Evolutionary conservation across 1,140 invertebrate species (phyloP), one percentile per base, ranked within the genome.

Genomic region (Choristoneura fumiferana): DNA sequence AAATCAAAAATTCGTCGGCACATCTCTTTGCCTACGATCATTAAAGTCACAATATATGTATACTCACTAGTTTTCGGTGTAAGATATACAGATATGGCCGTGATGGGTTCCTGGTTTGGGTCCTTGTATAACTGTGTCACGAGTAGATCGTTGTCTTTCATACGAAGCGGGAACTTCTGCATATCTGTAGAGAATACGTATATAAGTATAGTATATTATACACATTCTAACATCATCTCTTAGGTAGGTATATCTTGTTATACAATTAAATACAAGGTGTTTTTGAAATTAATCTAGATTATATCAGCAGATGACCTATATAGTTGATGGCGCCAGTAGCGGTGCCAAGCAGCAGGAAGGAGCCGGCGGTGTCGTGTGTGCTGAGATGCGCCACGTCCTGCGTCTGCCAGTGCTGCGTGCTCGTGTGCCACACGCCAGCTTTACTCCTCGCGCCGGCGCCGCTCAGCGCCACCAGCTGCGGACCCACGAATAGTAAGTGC

Each of bases 111-210:
- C 78, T 95, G 94, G 66, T 95, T 95, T 10, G 97, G 96, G 90
- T 99, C 98, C 81, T 94, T 94, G 80, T 99, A 99, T 1, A 99
- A 88, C 89, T 99, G 97, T 13, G 98, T 99, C 0, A 99, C 97
- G 13, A 99, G 87, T 3, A 99, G 90, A 92, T 99, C 98, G 88
- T 99, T 99, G 79, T 99, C 98, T 86, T 99, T 99, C 98, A 99
- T 99, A 57, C 98, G 91, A 6, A 99, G 85, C 1, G 98, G 98
- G 90, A 99, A 99, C 83, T 99, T 99, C 86, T 99, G 98, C 98
- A 99, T 99, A 89, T 99, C 98, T 96, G 85, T 8, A 90, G 91
- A 71, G 34, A 69, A 72, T 65, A 60, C 62, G 57, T 58, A 60
- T 57, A 22, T 65, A 56, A 65, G 54, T 60, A 55, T 57, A 54